These are phyloP conservation scores for Tetragonula clypearis DNA, from an alignment of 1,140 invertebrate species.

Conservation along the genomic window DNA sequence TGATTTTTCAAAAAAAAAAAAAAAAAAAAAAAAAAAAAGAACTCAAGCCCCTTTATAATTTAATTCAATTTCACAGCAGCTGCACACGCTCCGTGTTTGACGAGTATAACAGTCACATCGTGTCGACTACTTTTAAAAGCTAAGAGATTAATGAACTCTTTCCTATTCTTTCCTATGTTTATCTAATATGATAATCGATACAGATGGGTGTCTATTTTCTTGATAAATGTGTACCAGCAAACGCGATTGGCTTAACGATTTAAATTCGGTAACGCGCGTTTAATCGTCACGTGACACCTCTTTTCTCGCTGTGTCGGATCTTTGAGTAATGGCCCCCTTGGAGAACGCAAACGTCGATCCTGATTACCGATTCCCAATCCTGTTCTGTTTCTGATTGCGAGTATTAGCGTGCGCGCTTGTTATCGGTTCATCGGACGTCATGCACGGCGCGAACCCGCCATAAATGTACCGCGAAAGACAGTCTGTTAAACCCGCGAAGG, in stretches of 20 bases:
- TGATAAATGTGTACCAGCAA: background rate
- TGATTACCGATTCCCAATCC: conserved; percentile 45
- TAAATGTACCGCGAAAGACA: conserved; percentile 43
- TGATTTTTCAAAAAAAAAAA: no score
- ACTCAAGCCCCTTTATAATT: no score
- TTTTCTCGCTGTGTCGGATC: conserved; percentile 39
- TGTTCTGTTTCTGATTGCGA: conserved; percentile 45
- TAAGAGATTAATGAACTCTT: background rate
- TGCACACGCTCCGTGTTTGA: no score
- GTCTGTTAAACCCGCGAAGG: conserved; percentile 20
- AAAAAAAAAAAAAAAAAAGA: no score
- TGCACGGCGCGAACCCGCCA: conserved; percentile 23
- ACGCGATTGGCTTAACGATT: background rate
- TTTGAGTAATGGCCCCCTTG: conserved; percentile 48
- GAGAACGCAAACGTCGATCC: conserved; percentile 32
- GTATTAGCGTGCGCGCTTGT: conserved; percentile 45
- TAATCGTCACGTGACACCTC: conserved; percentile 34
- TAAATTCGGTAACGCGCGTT: conserved; percentile 20
- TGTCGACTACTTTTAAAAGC: no score
- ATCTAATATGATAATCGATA: no score
- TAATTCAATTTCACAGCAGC: no score
- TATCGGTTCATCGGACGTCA: conserved; percentile 53
- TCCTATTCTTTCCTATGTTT: accelerated
- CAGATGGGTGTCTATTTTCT: background rate
- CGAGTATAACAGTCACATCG: no score